Conservation (phyloP, 2,113 vertebrate species). For the Fregetta grallaria region DNA sequence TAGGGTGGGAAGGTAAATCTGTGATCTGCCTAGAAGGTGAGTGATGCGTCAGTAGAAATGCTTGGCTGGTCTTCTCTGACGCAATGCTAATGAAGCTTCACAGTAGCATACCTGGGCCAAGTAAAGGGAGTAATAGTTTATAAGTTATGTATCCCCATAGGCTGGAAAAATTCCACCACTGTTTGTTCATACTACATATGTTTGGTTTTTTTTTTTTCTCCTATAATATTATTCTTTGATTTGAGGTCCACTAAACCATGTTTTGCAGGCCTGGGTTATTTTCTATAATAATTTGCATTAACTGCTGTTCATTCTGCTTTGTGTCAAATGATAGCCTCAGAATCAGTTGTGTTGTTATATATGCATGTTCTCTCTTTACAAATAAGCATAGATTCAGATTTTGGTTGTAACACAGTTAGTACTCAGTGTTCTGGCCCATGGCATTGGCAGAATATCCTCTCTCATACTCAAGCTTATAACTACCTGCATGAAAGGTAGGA, state of each 20-base stretch:
- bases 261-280: not conserved
- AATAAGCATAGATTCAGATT: not conserved
- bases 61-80: not conserved
- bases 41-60: not conserved
- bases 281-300: not conserved
- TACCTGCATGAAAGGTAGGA: not conserved
- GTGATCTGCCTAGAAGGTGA: not conserved
- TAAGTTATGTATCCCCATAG: not conserved
- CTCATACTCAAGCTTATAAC: not conserved
- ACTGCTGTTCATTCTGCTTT: not conserved
- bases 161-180: not conserved
- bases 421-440: not conserved
- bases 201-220: accelerated
- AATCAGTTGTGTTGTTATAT: not conserved
- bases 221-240: not conserved
- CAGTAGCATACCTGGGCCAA: not conserved
- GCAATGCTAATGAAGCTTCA: not conserved
- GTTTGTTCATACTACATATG: not conserved
- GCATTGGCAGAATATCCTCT: not conserved
- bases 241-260: not conserved
- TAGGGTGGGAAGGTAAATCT: not conserved
- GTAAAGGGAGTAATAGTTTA: not conserved
- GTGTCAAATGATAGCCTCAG: not conserved
- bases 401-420: not conserved
- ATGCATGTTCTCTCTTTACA: not conserved